These are phyloP conservation scores for Eumerus sabulonum DNA, from an alignment of 2,888 invertebrate genomes.

Conservation along the genomic window DNA sequence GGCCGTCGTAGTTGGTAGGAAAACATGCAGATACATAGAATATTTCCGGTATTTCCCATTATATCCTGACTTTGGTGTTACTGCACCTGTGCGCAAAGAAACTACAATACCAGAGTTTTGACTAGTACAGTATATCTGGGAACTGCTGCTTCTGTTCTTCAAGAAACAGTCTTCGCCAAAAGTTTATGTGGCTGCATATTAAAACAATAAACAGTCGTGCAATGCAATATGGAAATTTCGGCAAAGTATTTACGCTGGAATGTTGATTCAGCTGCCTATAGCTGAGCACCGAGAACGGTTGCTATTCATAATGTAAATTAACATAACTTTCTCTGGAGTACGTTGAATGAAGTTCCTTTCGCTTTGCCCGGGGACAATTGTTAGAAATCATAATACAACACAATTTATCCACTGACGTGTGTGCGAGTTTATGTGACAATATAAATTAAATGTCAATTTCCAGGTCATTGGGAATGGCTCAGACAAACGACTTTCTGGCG, in stretches of 20 bases:
- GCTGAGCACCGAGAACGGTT: too few relatives aligned
- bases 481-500: too few relatives aligned
- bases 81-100: conserved; percentile 55
- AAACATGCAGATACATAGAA: conserved; percentile 54
- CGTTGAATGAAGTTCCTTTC: too few relatives aligned
- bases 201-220: conserved; percentile 67
- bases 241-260: conserved; percentile 58
- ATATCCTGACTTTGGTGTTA: conserved; percentile 14
- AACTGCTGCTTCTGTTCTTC: not conserved
- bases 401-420: too few relatives aligned
- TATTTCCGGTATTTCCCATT: conserved; percentile 11
- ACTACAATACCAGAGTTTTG: not conserved
- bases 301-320: too few relatives aligned
- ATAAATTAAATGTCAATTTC: too few relatives aligned
- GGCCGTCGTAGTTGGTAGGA: conserved; percentile 54
- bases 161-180: conserved; percentile 46
- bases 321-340: too few relatives aligned
- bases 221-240: conserved; percentile 59
- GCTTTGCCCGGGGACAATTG: too few relatives aligned
- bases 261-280: conserved; percentile 33
- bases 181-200: conserved; percentile 65
- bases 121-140: not conserved
- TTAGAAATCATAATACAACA: too few relatives aligned
- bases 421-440: too few relatives aligned
- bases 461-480: too few relatives aligned